phyloP scores from a whole-genome alignment of 2,113 vertebrate species.

The Calonectris borealis region DNA sequence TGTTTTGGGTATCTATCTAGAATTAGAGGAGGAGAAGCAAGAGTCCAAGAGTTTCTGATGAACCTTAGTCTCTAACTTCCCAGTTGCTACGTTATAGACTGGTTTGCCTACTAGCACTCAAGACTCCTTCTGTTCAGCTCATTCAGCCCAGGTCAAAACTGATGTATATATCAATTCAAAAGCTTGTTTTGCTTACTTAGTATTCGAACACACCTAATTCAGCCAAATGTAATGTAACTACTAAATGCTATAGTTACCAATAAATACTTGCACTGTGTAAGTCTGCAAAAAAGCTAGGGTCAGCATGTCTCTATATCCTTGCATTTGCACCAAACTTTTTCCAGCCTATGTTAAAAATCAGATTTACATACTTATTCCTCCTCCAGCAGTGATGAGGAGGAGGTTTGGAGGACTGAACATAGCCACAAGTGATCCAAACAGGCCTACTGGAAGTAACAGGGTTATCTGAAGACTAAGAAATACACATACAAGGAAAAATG shows the following conservation, averaged over 20 bases:
- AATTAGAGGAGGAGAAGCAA: not conserved
- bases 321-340: not conserved
- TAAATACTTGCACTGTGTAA: not conserved
- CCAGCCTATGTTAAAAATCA: not conserved
- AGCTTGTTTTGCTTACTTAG: not conserved
- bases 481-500: not conserved
- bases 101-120: not conserved
- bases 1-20: not conserved
- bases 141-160: not conserved
- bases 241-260: not conserved
- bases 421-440: not conserved
- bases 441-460: not conserved
- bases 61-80: not conserved
- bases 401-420: not conserved
- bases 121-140: not conserved
- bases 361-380: not conserved
- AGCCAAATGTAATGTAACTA: not conserved
- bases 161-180: not conserved
- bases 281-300: not conserved
- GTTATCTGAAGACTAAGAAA: not conserved
- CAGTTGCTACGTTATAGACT: not conserved
- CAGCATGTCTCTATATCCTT: not conserved
- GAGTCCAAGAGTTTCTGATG: not conserved
- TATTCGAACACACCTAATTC: not conserved
- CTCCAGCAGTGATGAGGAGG: not conserved